A percentile compares a stretch with the other conserved stretches of the same genome.
These are phyloP conservation scores for Nemotelus nigrinus DNA, from an alignment of 2,888 invertebrate genomes.

Conservation along the genomic window DNA sequence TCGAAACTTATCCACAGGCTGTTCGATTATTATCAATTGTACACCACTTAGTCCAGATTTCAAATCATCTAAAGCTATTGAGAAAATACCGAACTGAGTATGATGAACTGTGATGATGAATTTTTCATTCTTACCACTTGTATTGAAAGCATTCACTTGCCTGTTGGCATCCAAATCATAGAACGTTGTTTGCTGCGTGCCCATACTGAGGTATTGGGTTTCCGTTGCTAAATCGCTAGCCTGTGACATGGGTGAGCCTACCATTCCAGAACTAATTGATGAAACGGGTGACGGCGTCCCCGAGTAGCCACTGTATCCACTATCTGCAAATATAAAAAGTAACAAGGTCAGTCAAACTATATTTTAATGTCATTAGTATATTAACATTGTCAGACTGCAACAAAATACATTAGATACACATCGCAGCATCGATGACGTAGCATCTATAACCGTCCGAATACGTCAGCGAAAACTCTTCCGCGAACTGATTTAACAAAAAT, in stretches of 20 bases:
- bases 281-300: conserved; percentile 47
- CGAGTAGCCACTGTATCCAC: conserved; percentile 48
- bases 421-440: too few species aligned
- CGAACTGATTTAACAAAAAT: too few species aligned
- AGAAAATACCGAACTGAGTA: too few species aligned
- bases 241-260: conserved; percentile 47
- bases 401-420: too few species aligned
- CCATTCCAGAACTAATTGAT: conserved; percentile 47
- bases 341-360: too few species aligned
- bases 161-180: conserved; percentile 35
- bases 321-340: conserved; percentile 2
- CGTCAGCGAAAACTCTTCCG: too few species aligned
- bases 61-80: not conserved
- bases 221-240: conserved; percentile 37
- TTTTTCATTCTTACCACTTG: conserved; percentile 27
- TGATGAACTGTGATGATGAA: too few species aligned
- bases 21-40: conserved; percentile 72
- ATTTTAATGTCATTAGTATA: too few species aligned
- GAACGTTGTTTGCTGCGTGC: not conserved
- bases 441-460: too few species aligned
- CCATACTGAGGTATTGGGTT: conserved; percentile 29
- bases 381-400: too few species aligned
- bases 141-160: conserved; percentile 2
- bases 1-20: conserved; percentile 82
- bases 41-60: conserved; percentile 56